These are phyloP conservation scores for Eolophus roseicapilla DNA, from an alignment of 2,113 vertebrate species.

Conservation along the genomic window DNA sequence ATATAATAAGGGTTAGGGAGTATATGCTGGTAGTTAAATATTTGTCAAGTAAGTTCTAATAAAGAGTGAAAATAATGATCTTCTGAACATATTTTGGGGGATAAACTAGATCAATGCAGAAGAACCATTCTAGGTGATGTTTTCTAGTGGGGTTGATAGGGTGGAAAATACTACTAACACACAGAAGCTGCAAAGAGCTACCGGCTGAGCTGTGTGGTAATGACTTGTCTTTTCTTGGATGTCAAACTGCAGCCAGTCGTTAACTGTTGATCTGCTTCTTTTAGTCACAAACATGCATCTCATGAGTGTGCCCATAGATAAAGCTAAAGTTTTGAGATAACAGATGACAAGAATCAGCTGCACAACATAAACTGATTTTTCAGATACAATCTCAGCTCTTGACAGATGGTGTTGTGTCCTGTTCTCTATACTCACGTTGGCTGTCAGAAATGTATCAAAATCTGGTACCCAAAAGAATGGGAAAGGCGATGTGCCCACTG, in stretches of 20 bases:
- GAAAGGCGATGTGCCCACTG: background rate
- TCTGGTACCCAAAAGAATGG: background rate
- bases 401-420: conserved; percentile 27
- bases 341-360: conserved; percentile 2
- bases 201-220: background rate
- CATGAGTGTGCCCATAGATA: background rate
- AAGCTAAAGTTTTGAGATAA: background rate
- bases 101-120: background rate
- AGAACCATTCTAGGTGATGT: background rate
- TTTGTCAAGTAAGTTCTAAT: background rate
- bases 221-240: background rate
- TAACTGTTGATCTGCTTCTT: background rate
- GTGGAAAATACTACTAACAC: background rate
- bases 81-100: background rate
- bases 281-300: background rate
- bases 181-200: background rate
- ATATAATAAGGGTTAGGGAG: background rate
- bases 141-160: background rate
- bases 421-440: background rate
- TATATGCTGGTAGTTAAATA: background rate
- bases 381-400: background rate
- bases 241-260: background rate
- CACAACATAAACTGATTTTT: background rate
- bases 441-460: conserved; percentile 3
- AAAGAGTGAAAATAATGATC: background rate